Evolutionary conservation across 2,888 invertebrate species (phyloP), one percentile per base, ranked within the genome.

Genomic region (Hecatera dysodea): DNA sequence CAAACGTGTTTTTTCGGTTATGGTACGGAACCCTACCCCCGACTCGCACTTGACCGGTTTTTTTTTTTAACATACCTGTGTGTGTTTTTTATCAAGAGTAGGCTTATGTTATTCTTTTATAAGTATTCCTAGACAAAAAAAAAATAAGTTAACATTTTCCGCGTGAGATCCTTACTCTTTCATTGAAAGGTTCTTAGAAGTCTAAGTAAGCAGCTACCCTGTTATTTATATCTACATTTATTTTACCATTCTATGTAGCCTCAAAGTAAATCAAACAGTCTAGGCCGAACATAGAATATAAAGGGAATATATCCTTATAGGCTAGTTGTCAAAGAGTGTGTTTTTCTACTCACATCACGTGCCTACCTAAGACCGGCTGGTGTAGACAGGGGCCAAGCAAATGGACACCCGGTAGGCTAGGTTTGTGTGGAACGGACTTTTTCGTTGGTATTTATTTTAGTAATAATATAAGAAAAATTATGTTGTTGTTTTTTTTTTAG

Each of bases 301-400:
- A 72, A 67, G 73, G 29, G 53, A 72, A 80, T 70, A 80, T 70
- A 72, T 76, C 78, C 64, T 63, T 67, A 72, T 60, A 82, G 67
- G 68, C 50, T 56, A 24, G 65, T 66, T 42, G 29, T 75, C 72
- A 74, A 79, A 75, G 75, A 69, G 27, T 70, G 50, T 66, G 56
- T 39, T 19, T 78, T 78, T 64, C 55, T 61, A 85, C 83, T 84
- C 86, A 61, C 46, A 69, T 69, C 86, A 84, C 84, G 84, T 73
- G 61, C 55, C 33, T 46, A 60, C 11, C 61, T 60, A 50, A 72
- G 84, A 75, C 72, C 53, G 53, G 70, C 50, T 60, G 46, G 64
- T 74, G 72, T 75, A 81, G 68, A 78, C 70, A 68, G 64, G 57
- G 74, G 80, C 62, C 68, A 80, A 80, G 70, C 71, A 70, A 63